Evolutionary conservation across 2,888 invertebrate species (phyloP).

Genomic region (Halictus ligatus): DNA sequence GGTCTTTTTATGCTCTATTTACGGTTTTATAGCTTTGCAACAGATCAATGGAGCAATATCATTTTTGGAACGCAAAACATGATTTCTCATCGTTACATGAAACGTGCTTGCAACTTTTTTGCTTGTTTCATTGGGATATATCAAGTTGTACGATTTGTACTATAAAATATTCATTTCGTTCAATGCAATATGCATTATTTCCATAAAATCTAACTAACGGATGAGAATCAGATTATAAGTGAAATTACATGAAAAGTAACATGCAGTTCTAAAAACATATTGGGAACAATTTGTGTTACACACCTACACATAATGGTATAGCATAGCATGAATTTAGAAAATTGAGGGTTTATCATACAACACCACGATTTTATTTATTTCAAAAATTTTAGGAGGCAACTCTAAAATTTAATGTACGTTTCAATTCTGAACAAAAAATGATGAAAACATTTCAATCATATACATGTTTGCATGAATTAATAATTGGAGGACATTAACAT

Average conservation of each 20-base stretch:
- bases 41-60: slow-evolving; percentile 66
- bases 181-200: slow-evolving; percentile 24
- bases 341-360: slow-evolving; percentile 12
- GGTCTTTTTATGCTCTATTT: slow-evolving; percentile 74
- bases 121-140: slow-evolving; percentile 67
- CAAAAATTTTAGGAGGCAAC: slow-evolving; percentile 11
- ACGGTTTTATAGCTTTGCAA: slow-evolving; percentile 74
- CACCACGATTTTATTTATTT: slow-evolving; percentile 4
- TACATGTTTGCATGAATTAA: slow-evolving; percentile 51
- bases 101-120: slow-evolving; percentile 63
- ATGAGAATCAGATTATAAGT: slow-evolving; percentile 3
- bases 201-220: slow-evolving; percentile 37
- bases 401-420: slow-evolving; percentile 8
- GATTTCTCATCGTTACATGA: slow-evolving; percentile 62
- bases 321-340: slow-evolving; percentile 23
- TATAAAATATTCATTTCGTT: slow-evolving; percentile 39
- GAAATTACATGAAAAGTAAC: neutral
- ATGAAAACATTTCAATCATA: slow-evolving; percentile 25
- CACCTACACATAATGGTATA: slow-evolving; percentile 14
- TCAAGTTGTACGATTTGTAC: slow-evolving; percentile 46
- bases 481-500: slow-evolving; percentile 19
- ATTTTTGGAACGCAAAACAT: slow-evolving; percentile 63
- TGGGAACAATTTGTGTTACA: slow-evolving; percentile 4
- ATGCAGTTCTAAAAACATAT: neutral
- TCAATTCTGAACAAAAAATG: neutral